These are phyloP conservation scores for Seira musarum DNA, from an alignment of 2,888 invertebrate genomes.

Conservation along the genomic window DNA sequence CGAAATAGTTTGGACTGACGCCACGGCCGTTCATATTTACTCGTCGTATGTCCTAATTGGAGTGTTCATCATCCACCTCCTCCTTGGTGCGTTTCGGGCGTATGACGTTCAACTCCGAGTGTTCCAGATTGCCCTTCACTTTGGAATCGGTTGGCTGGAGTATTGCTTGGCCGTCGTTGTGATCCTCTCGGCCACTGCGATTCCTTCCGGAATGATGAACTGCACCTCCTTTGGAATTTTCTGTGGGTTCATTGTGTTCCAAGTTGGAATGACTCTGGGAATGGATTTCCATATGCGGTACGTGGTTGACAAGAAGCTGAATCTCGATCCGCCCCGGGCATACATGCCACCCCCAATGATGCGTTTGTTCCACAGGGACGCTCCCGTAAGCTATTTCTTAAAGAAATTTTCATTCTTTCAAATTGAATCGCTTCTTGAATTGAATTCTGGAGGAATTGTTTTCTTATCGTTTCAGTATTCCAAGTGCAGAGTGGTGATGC, in stretches of 20 bases:
- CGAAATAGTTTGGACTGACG: constrained; percentile 12
- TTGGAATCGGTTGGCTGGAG: constrained; percentile 43
- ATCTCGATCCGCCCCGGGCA: constrained; percentile 29
- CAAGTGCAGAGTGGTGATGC: constrained; percentile 26
- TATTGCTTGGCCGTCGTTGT: constrained; percentile 26
- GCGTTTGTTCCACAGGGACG: constrained; percentile 51
- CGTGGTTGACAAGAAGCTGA: constrained; percentile 22
- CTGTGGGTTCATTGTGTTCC: constrained; percentile 25
- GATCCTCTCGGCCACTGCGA: background rate
- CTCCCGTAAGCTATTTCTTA: constrained; percentile 58
- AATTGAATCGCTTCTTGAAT: too few relatives aligned
- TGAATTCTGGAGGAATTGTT: background rate
- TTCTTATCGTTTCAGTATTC: constrained; percentile 20
- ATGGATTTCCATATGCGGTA: constrained; percentile 33
- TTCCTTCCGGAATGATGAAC: constrained; percentile 22
- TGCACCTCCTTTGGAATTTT: constrained; percentile 29
- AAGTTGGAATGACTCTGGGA: constrained; percentile 13
- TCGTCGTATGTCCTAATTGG: constrained; percentile 25
- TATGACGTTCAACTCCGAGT: constrained; percentile 7
- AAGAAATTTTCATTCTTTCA: background rate
- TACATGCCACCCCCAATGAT: constrained; percentile 56
- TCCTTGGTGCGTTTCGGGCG: constrained; percentile 27
- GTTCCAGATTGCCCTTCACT: constrained; percentile 47
- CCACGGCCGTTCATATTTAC: constrained; percentile 25
- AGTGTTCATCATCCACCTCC: constrained; percentile 32